Conservation (phyloP, 2,888 invertebrate genomes). For the Eupithecia subumbrata region DNA sequence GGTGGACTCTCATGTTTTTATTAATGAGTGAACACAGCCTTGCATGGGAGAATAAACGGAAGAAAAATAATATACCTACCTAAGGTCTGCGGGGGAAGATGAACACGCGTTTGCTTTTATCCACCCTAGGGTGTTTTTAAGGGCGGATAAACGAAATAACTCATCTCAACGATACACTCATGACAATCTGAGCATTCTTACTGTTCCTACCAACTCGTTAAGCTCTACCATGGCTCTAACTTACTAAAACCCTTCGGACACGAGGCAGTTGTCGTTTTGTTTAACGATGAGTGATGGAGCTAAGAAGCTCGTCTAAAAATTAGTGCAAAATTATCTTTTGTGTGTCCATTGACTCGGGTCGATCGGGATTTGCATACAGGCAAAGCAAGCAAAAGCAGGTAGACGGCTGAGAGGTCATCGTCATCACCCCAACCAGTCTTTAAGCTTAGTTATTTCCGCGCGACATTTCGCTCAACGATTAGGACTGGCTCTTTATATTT, state of each 20-base stretch:
- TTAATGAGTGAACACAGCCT: background rate
- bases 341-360: constrained; percentile 69
- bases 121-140: background rate
- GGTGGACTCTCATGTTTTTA: background rate
- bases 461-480: constrained; percentile 75
- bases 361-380: constrained; percentile 75
- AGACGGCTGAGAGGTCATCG: constrained; percentile 75
- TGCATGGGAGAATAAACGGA: background rate
- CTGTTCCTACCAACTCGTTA: background rate
- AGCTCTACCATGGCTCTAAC: background rate
- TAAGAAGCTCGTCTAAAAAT: constrained; percentile 69
- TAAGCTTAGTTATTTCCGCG: constrained; percentile 60
- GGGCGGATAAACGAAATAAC: background rate
- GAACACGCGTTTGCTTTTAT: background rate
- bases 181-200: background rate
- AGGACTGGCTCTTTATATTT: constrained; percentile 61
- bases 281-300: background rate
- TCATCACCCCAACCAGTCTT: constrained; percentile 72
- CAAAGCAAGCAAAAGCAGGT: constrained; percentile 76
- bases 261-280: background rate
- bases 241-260: background rate
- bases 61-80: background rate
- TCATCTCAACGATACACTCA: background rate
- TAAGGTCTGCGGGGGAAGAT: background rate
- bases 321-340: constrained; percentile 59